These are phyloP conservation scores for Athene noctua DNA, from an alignment of 2,113 vertebrate species.

Conservation along the genomic window DNA sequence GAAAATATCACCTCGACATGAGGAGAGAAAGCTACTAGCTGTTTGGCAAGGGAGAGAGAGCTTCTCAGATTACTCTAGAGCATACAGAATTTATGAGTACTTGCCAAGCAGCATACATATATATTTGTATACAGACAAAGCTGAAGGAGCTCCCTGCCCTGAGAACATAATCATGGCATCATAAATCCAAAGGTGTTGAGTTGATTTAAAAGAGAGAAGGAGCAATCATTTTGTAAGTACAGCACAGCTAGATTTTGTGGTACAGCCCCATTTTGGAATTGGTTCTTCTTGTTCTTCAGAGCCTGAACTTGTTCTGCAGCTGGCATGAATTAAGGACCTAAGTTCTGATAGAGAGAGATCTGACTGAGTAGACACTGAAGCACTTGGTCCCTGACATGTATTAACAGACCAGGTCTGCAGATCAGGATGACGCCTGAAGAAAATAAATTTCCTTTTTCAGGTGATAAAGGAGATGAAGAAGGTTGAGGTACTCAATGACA, in stretches of 20 bases:
- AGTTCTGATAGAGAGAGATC: background rate
- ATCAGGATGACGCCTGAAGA: background rate
- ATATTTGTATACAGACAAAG: background rate
- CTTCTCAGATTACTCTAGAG: background rate
- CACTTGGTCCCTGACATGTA: background rate
- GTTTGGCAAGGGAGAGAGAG: background rate
- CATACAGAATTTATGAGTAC: background rate
- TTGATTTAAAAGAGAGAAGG: background rate
- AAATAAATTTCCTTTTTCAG: background rate
- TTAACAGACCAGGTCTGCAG: background rate
- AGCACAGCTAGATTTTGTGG: background rate
- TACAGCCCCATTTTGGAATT: background rate
- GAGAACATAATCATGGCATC: background rate
- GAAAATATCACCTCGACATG: background rate
- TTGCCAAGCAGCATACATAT: background rate
- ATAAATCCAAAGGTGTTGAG: background rate
- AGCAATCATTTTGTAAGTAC: background rate
- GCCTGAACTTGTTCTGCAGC: background rate
- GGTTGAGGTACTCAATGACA: background rate
- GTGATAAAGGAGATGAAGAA: background rate
- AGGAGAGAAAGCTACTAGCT: conserved; percentile 6
- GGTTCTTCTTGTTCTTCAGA: background rate
- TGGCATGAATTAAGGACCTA: background rate
- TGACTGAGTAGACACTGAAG: background rate
- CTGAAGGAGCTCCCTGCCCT: background rate